Evolutionary conservation across 1,140 invertebrate genomes (phyloP).

Genomic region (Sesamia nonagrioides): DNA sequence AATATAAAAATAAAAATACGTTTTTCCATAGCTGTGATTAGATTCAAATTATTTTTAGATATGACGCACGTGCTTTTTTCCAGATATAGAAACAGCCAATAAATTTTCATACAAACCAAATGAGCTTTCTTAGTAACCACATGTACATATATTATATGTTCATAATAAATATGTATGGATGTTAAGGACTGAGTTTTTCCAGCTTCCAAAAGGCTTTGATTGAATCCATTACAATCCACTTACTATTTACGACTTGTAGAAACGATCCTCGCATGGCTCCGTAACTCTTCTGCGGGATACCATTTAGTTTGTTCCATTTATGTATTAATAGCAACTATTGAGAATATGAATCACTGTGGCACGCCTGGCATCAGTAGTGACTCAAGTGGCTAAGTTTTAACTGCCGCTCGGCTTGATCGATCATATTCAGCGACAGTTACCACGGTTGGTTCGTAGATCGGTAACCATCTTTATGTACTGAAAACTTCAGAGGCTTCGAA

Average conservation of each 20-base stretch:
- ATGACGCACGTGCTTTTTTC: not conserved
- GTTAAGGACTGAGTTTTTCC: constrained; percentile 2
- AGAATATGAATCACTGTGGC: no score
- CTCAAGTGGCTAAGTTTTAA: no score
- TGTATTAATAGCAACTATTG: not conserved
- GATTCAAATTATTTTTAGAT: no score
- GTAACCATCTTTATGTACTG: no score
- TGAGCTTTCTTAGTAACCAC: not conserved
- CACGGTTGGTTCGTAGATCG: no score
- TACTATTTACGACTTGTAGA: constrained; percentile 73
- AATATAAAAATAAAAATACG: no score
- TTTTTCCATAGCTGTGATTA: no score
- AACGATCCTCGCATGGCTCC: constrained; percentile 62
- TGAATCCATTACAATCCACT: constrained; percentile 70
- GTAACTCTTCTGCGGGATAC: constrained; percentile 64
- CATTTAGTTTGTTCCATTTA: constrained; percentile 51
- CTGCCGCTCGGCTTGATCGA: no score
- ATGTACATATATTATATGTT: no score
- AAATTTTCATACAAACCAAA: not conserved
- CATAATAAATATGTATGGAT: constrained; percentile 17
- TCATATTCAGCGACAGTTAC: no score
- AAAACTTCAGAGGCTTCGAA: no score
- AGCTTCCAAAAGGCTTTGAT: constrained; percentile 27
- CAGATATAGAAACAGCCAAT: not conserved
- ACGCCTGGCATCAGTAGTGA: no score